These are phyloP conservation scores for Myxocyprinus asiaticus DNA, from an alignment of 2,113 vertebrate species.

Conservation along the genomic window DNA sequence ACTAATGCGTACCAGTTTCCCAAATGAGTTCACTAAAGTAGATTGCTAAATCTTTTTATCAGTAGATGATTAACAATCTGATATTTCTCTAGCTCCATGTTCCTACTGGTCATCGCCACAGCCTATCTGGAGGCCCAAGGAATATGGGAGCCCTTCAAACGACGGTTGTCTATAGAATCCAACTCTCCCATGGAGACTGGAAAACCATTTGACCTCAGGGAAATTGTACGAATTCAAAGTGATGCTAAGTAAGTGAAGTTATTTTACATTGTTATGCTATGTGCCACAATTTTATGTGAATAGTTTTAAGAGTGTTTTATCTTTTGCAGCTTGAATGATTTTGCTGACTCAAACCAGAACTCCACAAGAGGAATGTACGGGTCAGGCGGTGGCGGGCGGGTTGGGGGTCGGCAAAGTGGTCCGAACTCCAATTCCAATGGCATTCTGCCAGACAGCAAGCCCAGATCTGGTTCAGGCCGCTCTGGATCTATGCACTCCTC, in stretches of 20 bases:
- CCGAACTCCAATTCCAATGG: slow-evolving; percentile 71
- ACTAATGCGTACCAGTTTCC: no score
- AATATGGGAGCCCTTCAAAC: slow-evolving; percentile 97
- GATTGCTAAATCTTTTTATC: no score
- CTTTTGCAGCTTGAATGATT: slow-evolving; percentile 80
- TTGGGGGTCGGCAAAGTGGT: slow-evolving; percentile 76
- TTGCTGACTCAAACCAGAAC: slow-evolving; percentile 80
- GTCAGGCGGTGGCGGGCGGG: slow-evolving; percentile 75
- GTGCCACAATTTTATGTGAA: not conserved
- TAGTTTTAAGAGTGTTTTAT: not conserved
- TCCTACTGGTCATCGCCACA: slow-evolving; percentile 92
- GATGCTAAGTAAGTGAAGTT: slow-evolving; percentile 87
- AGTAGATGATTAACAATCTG: not conserved
- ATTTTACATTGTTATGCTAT: not conserved
- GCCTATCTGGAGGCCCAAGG: slow-evolving; percentile 97
- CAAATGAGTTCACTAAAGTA: no score
- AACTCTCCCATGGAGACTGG: slow-evolving; percentile 89
- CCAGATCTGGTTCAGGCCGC: slow-evolving; percentile 77
- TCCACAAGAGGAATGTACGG: slow-evolving; percentile 80
- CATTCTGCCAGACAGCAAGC: slow-evolving; percentile 79
- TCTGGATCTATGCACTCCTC: slow-evolving; percentile 79
- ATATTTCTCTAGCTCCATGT: slow-evolving; percentile 81
- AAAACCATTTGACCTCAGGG: slow-evolving; percentile 96
- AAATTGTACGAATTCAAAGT: slow-evolving; percentile 93
- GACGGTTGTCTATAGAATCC: slow-evolving; percentile 89